A percentile compares a stretch with the other conserved stretches of the same genome.
Evolutionary conservation across 2,888 invertebrate genomes (phyloP).

Genomic region (Aphidius colemani): DNA sequence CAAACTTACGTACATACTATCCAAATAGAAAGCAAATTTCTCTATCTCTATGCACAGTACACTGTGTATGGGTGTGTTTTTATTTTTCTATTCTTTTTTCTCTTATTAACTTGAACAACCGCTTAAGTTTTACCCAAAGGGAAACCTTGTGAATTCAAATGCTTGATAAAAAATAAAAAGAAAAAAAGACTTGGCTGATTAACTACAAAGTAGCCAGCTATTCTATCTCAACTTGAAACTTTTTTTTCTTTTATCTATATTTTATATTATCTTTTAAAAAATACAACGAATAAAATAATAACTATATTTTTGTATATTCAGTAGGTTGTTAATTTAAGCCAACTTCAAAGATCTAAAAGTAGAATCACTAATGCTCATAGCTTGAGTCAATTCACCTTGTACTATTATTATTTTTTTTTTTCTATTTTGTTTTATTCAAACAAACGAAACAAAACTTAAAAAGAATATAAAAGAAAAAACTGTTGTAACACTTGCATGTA

Average conservation of each 20-base stretch:
- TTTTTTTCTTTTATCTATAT: neutral
- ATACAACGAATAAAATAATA: too few relatives aligned
- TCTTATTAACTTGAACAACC: too few relatives aligned
- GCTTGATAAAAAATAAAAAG: neutral
- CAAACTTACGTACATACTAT: constrained; percentile 53
- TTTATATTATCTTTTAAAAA: neutral
- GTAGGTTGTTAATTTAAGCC: too few relatives aligned
- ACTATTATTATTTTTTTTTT: too few relatives aligned
- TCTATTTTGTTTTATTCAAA: too few relatives aligned
- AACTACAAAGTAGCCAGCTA: neutral
- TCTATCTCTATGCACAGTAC: constrained; percentile 12
- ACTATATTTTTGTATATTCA: too few relatives aligned
- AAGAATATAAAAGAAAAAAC: too few relatives aligned
- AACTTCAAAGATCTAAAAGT: neutral
- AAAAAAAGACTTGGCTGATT: constrained; percentile 1
- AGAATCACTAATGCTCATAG: too few relatives aligned
- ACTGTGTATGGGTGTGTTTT: neutral
- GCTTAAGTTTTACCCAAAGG: constrained; percentile 7
- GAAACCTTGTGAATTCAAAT: constrained; percentile 11
- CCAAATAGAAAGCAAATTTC: constrained; percentile 33
- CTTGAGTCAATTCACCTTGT: too few relatives aligned
- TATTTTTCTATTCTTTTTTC: too few relatives aligned
- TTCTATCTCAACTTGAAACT: neutral
- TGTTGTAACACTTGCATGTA: too few relatives aligned
- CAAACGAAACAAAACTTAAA: too few relatives aligned